Conservation (phyloP, 2,888 invertebrate species). For the Globia sparganii region DNA sequence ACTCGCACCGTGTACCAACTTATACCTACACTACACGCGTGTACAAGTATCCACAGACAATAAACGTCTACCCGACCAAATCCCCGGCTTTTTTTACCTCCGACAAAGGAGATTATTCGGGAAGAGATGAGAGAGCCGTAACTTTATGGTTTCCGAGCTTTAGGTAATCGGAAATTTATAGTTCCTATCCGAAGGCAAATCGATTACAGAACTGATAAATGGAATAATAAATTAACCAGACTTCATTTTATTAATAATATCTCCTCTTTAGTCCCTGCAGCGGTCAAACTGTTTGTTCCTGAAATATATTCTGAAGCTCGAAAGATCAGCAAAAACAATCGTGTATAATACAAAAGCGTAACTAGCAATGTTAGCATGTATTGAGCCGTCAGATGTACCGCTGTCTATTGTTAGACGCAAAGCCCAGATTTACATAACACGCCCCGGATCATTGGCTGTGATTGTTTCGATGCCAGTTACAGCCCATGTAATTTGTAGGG, state of each 20-base stretch:
- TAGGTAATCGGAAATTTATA: constrained; percentile 60
- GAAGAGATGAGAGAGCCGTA: constrained; percentile 34
- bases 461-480: constrained; percentile 87
- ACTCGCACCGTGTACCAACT: constrained; percentile 61
- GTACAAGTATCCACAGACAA: constrained; percentile 53
- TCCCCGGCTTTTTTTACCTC: constrained; percentile 38
- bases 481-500: constrained; percentile 87
- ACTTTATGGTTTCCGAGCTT: constrained; percentile 47
- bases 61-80: constrained; percentile 48
- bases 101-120: constrained; percentile 34
- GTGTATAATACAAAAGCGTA: constrained; percentile 72
- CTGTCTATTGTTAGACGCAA: constrained; percentile 84
- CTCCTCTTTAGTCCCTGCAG: constrained; percentile 11
- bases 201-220: constrained; percentile 45
- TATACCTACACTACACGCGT: constrained; percentile 48
- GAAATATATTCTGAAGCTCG: constrained; percentile 36
- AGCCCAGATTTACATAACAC: constrained; percentile 88
- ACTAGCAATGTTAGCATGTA: constrained; percentile 72
- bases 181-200: constrained; percentile 36
- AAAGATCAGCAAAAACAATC: constrained; percentile 73
- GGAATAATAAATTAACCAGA: constrained; percentile 23
- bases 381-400: constrained; percentile 77
- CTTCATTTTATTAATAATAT: constrained; percentile 35
- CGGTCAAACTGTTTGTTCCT: constrained; percentile 20
- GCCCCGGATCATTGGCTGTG: constrained; percentile 85